These are phyloP conservation scores for Stictonetta naevosa DNA, from an alignment of 2,113 vertebrate species.

Conservation along the genomic window DNA sequence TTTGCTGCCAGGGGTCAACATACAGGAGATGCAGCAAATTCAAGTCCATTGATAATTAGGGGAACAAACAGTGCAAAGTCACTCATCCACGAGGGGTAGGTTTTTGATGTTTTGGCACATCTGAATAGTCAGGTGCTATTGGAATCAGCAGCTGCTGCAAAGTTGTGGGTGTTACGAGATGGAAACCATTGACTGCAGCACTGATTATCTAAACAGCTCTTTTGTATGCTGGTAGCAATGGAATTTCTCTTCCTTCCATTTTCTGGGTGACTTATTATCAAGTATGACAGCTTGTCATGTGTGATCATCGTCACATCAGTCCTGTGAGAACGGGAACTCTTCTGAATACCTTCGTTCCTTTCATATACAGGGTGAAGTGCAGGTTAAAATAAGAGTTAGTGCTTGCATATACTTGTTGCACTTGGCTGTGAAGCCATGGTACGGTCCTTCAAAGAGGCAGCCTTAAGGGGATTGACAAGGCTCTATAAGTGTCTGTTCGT, in stretches of 20 bases:
- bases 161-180: conserved; percentile 54
- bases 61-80: conserved; percentile 4
- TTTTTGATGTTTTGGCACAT: background rate
- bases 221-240: conserved; percentile 51
- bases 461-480: background rate
- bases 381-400: background rate
- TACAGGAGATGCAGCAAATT: background rate
- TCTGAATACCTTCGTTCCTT: background rate
- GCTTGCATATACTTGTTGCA: background rate
- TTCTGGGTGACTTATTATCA: conserved; percentile 80
- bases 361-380: background rate
- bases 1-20: background rate
- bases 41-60: background rate
- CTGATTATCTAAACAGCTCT: conserved; percentile 68
- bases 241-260: conserved; percentile 79
- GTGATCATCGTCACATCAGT: conserved; percentile 73
- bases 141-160: conserved; percentile 51
- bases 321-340: conserved; percentile 10
- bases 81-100: background rate
- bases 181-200: conserved; percentile 58
- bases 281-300: conserved; percentile 85
- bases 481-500: background rate
- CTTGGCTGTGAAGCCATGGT: background rate
- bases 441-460: background rate
- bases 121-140: conserved; percentile 40